Percentiles rank a stretch among this genome's conserved stretches.
These are phyloP conservation scores for Micronisus gabar DNA, from an alignment of 2,113 vertebrate species.

Conservation along the genomic window DNA sequence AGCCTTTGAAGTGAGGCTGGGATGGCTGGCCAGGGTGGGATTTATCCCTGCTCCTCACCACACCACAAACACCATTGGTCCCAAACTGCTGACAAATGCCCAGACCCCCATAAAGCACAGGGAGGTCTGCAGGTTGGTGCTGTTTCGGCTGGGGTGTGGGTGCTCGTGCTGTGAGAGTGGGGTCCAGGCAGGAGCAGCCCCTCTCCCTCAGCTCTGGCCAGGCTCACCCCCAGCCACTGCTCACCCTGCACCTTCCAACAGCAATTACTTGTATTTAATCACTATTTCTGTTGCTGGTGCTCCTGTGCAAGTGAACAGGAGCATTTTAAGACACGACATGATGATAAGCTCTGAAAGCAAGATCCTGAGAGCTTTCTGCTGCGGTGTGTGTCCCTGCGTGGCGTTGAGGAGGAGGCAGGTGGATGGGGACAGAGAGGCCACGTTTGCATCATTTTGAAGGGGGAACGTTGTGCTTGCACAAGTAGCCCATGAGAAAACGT, in stretches of 20 bases:
- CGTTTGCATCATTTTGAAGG: accelerated
- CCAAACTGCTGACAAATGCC: neutral
- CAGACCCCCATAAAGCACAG: accelerated
- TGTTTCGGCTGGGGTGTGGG: neutral
- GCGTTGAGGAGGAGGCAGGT: neutral
- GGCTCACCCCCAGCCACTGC: accelerated
- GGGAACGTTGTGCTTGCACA: accelerated
- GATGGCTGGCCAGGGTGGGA: neutral
- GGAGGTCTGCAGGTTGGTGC: accelerated
- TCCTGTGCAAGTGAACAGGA: neutral
- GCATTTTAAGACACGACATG: accelerated
- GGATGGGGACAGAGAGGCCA: accelerated
- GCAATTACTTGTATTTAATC: accelerated
- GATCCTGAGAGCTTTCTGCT: neutral
- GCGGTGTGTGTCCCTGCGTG: accelerated
- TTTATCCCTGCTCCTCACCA: neutral
- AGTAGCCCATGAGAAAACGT: accelerated
- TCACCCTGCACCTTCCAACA: neutral
- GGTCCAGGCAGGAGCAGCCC: neutral
- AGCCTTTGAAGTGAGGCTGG: neutral
- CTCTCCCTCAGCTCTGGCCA: neutral
- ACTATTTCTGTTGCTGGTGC: neutral
- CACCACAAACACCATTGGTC: accelerated
- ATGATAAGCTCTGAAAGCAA: neutral
- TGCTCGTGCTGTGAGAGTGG: neutral